Conservation (phyloP, 2,888 invertebrate species). For the Metopia argyrocephala region DNA sequence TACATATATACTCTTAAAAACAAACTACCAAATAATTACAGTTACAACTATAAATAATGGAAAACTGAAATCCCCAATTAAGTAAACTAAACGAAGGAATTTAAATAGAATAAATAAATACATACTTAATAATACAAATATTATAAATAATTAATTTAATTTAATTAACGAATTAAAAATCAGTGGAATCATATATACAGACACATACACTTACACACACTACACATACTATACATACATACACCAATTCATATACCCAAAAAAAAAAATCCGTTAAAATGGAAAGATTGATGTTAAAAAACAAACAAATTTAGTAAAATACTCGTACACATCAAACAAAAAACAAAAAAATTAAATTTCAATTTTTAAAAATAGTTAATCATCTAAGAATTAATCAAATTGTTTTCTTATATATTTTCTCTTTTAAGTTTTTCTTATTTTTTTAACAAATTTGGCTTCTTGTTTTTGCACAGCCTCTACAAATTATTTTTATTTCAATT, state of each 20-base stretch:
- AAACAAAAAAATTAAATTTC: slow-evolving; percentile 1
- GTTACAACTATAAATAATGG: slow-evolving; percentile 16
- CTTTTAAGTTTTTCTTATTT: background rate
- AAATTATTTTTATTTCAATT: background rate
- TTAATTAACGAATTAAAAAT: slow-evolving; percentile 27
- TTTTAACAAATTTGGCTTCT: slow-evolving; percentile 39
- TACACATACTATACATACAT: background rate
- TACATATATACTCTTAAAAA: slow-evolving; percentile 54
- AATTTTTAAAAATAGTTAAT: slow-evolving; percentile 31
- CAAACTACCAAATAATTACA: slow-evolving; percentile 55
- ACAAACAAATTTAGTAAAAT: too few relatives aligned
- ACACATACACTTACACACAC: slow-evolving; percentile 8
- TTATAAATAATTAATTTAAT: slow-evolving; percentile 44
- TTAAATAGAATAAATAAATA: slow-evolving; percentile 64
- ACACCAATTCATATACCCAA: slow-evolving; percentile 33
- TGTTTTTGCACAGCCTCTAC: slow-evolving; percentile 47
- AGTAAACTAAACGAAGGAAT: slow-evolving; percentile 64
- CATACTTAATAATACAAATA: slow-evolving; percentile 43
- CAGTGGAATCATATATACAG: slow-evolving; percentile 36
- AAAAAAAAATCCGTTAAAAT: slow-evolving; percentile 50
- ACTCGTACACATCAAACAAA: background rate
- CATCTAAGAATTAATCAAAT: background rate
- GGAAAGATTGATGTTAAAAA: slow-evolving; percentile 62
- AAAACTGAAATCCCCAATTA: slow-evolving; percentile 56
- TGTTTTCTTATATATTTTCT: background rate